These are phyloP conservation scores for Spatulosminthurus flaviceps DNA, from an alignment of 2,888 invertebrate genomes.

Conservation along the genomic window DNA sequence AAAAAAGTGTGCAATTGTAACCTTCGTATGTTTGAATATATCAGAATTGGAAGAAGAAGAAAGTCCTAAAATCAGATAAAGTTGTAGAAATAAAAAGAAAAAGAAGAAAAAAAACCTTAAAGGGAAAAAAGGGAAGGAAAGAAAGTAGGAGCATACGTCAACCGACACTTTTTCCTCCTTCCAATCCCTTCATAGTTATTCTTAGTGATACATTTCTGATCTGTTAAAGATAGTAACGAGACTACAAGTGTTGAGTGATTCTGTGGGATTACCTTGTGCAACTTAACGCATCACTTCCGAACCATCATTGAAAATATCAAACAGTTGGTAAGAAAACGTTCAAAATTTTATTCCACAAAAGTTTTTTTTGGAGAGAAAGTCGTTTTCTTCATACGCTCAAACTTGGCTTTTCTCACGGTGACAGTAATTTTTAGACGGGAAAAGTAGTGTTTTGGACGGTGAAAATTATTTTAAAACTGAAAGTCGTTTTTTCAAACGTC, in stretches of 20 bases:
- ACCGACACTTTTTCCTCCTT: conserved; percentile 26
- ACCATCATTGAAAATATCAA: background rate
- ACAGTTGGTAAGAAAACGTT: background rate
- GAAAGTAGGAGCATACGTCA: conserved; percentile 41
- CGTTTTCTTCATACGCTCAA: background rate
- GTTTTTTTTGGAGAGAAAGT: background rate
- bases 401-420: too few species aligned
- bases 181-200: background rate
- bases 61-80: too few species aligned
- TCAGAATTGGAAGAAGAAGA: too few species aligned
- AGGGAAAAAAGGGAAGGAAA: too few species aligned
- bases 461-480: too few species aligned
- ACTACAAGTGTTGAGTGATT: conserved; percentile 32
- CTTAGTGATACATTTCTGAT: conserved; percentile 31
- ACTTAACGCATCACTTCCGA: background rate
- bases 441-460: too few species aligned
- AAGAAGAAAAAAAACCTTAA: too few species aligned
- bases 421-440: too few species aligned
- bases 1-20: conserved; percentile 11
- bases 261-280: background rate
- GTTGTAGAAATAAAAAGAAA: too few species aligned
- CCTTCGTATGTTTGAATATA: too few species aligned
- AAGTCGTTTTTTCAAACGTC: too few species aligned
- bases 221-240: conserved; percentile 14
- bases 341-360: conserved; percentile 8